phyloP scores from a whole-genome alignment of 2,113 vertebrate genomes.

The Syngnathus floridae region DNA sequence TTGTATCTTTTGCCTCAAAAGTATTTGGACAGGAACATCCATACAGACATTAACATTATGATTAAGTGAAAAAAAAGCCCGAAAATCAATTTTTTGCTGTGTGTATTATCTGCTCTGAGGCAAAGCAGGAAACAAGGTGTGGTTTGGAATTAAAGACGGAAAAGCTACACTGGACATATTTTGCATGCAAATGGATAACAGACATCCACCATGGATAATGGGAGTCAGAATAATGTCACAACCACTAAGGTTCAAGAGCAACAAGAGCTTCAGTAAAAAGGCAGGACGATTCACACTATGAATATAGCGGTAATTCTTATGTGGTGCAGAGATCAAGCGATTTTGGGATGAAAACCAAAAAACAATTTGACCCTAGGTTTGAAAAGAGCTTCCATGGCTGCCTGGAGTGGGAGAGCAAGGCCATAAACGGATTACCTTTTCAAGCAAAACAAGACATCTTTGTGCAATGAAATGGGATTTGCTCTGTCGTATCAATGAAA shows the following conservation, averaged over 20 bases:
- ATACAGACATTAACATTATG: conserved; percentile 26
- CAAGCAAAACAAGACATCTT: not conserved
- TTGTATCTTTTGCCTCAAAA: conserved; percentile 12
- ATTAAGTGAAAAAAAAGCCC: conserved; percentile 17
- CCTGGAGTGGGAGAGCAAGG: not conserved
- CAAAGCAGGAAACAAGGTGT: conserved; percentile 29
- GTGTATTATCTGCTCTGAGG: conserved; percentile 37
- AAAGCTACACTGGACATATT: conserved; percentile 31
- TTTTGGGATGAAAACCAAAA: not conserved
- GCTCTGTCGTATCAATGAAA: not conserved
- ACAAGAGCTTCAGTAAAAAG: not conserved
- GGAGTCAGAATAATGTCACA: conserved; percentile 5
- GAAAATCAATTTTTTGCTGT: not conserved
- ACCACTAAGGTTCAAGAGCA: conserved; percentile 10
- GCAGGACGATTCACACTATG: not conserved
- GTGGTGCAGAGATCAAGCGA: not conserved
- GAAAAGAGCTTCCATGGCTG: not conserved
- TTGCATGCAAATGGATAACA: conserved; percentile 29
- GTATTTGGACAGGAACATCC: not conserved
- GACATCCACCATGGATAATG: conserved; percentile 15
- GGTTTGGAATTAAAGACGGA: conserved; percentile 47
- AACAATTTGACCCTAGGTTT: not conserved
- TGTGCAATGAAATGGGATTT: not conserved
- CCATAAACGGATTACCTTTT: not conserved
- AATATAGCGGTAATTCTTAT: not conserved